Evolutionary conservation across 2,888 invertebrate genomes (phyloP), one percentile per base, ranked within the genome.

Genomic region (Sinopyrophorus schimmeli): DNA sequence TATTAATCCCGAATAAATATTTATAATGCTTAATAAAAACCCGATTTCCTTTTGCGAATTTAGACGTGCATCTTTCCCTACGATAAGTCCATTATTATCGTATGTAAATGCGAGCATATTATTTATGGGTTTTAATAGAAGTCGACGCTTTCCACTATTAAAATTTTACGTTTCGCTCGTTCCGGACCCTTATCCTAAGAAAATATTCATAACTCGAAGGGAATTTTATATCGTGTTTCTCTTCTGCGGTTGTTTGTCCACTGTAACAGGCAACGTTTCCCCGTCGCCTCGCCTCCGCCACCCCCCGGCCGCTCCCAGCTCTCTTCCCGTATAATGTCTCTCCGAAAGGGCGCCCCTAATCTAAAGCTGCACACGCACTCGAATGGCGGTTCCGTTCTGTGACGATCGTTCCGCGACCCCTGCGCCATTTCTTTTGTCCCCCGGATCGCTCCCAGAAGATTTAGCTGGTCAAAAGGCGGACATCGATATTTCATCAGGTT

Each of bases 301-400:
- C 44, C 46, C 46, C 10, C 35, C 23, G 35, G 30, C 16, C 30
- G 12, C 21, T 34, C 30, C 28, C 27, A 30, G 37, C 23, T 11
- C 17, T n/a, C n/a, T n/a, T n/a, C 20, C 31, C 34, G 47, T 41
- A 37, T 46, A 41, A 46, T 38, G 51, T 47, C 51, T 32, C 47
- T 32, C 16, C n/a, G n/a, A n/a, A n/a, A 50, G 51, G 51, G 51
- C 42, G 41, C 47, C n/a, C n/a, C n/a, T 42, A 51, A 51, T 47
- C 51, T 51, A 51, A 47, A 47, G 42, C 47, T 30, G 42, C 38
- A 41, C 47, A 51, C 51, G 41, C 51, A 51, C 40, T 41, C 42
- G 41, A 51, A 41, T 51, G 51, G 47, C 51, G 47, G 51, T 38
- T 51, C 42, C 23, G 41, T 51, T 27, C 40, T 18, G 24, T 24